phyloP scores from a whole-genome alignment of 2,888 invertebrate species.

The Saturnia japonica region DNA sequence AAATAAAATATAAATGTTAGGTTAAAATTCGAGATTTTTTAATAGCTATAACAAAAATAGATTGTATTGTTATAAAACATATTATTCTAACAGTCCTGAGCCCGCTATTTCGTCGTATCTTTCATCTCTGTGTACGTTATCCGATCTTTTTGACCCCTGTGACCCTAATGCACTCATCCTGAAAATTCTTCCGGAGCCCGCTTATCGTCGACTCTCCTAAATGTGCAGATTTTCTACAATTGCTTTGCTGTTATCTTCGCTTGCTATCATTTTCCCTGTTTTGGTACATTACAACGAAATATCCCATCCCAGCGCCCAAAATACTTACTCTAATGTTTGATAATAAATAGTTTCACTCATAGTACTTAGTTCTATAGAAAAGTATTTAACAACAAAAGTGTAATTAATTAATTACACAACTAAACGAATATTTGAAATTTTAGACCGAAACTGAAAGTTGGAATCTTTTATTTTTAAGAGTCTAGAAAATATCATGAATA shows the following conservation, averaged over 20 bases:
- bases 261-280: background rate
- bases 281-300: background rate
- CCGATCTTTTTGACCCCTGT: background rate
- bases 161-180: background rate
- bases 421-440: too few species aligned
- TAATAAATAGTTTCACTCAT: too few species aligned
- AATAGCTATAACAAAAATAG: background rate
- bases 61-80: too few species aligned
- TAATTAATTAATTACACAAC: too few species aligned
- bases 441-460: background rate
- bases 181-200: background rate
- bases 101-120: background rate
- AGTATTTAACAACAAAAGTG: too few species aligned
- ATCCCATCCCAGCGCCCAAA: background rate
- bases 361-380: background rate
- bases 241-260: background rate
- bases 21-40: background rate
- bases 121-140: background rate
- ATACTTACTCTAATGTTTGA: background rate
- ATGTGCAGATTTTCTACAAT: constrained; percentile 6
- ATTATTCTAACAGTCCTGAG: background rate
- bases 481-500: too few species aligned
- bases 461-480: background rate
- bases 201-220: background rate
- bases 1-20: background rate